These are phyloP conservation scores for Cataglyphis rosenhaueri DNA, from an alignment of 2,888 invertebrate species.

Conservation along the genomic window DNA sequence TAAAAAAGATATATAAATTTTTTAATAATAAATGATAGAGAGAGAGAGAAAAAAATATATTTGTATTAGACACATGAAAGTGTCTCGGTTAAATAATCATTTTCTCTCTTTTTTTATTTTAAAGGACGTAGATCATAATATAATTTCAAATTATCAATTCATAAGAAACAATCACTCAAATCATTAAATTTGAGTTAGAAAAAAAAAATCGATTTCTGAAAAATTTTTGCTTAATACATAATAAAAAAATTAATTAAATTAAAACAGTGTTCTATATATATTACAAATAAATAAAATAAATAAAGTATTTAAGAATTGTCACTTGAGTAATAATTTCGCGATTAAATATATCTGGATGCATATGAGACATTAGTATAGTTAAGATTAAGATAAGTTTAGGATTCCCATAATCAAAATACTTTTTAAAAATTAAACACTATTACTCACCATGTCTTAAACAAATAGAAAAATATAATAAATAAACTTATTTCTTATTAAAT, in stretches of 20 bases:
- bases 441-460: conserved; percentile 48
- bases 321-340: neutral
- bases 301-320: neutral
- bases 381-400: neutral
- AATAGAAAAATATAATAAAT: conserved; percentile 45
- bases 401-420: neutral
- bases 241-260: neutral
- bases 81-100: neutral
- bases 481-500: conserved; percentile 4
- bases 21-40: neutral
- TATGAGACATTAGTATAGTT: neutral
- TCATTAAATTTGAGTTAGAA: conserved; percentile 10
- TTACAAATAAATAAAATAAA: too few relatives aligned
- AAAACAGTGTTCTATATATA: too few relatives aligned
- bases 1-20: conserved; percentile 18
- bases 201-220: neutral
- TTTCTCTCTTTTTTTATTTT: neutral
- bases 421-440: conserved; percentile 16
- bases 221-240: neutral
- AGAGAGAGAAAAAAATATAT: neutral
- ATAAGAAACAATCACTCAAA: neutral
- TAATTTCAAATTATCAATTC: neutral
- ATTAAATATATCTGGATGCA: neutral
- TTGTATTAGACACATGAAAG: neutral
- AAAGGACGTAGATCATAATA: neutral